Conservation (phyloP, 2,113 vertebrate species). For the Baryphthengus martii region DNA sequence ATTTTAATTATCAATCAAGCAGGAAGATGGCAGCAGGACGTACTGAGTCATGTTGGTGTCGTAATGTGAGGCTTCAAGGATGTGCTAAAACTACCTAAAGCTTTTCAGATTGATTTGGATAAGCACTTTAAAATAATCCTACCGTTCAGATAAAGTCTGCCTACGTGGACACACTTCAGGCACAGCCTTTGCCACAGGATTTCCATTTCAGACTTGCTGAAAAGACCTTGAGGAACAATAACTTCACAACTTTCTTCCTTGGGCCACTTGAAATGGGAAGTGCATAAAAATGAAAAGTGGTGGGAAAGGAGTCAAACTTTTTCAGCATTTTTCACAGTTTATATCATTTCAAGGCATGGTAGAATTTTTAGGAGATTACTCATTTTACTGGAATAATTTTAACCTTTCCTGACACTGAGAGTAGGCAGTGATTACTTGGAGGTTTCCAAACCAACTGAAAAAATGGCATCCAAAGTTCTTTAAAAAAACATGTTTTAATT, state of each 20-base stretch:
- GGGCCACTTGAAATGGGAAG: neutral
- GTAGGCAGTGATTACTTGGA: neutral
- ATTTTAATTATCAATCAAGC: neutral
- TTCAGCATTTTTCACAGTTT: neutral
- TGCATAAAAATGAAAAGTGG: neutral
- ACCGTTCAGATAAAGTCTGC: neutral
- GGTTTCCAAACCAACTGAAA: neutral
- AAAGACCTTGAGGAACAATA: neutral
- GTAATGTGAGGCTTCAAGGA: neutral
- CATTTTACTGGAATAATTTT: neutral
- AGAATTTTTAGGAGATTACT: neutral
- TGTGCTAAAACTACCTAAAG: neutral
- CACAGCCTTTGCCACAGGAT: neutral
- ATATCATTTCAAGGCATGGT: neutral
- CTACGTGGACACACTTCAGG: neutral
- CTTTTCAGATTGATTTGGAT: neutral
- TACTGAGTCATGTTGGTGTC: neutral
- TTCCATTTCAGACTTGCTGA: neutral
- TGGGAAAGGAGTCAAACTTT: neutral
- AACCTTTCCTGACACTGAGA: neutral
- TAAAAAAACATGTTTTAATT: neutral
- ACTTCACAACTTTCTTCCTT: neutral
- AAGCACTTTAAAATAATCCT: neutral
- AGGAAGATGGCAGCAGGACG: neutral
- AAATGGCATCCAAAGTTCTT: neutral